Base-by-base conservation (phyloP, 2,113 vertebrate species). In the Crotalus helleri region DNA sequence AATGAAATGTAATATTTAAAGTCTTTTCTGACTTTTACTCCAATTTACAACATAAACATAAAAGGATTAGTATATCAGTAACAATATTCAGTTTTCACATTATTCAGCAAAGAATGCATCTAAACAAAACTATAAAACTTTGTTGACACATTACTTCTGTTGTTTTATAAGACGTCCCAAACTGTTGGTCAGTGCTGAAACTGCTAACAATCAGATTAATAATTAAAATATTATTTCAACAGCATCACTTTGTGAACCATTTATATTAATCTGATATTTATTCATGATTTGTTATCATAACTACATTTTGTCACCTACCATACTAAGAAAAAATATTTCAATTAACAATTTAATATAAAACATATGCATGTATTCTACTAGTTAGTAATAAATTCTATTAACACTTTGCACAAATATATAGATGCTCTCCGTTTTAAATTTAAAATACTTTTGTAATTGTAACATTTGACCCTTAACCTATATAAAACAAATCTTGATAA, bases 261-360 rank as follows among this genome's bases (percentile, higher is more conserved):
- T 5, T 39, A 89, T 89, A 33, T 29, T 85, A 89, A 29, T 10
- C 23, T 88, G 12, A 39, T 44, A 6, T 64, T 93, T 86, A 51
- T 51, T 3, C 26, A 49, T n/a, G 85, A 85, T 12, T 91, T 10
- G 17, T 81, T 90, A 12, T 21, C 33, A 85, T 26, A 4, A 44
- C 5, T 85, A 93, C 64, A 51, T 46, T 89, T 51, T 92, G 19
- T 29, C 29, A 61, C 51, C 24, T 29, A 54, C 11, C 61, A 87
- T 59, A 90, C 55, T 89, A 92, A 90, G 64, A 90, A 88, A 94
- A 92, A 74, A 39, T 6, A 91, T 19, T 54, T 88, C n/a, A 19
- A 88, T 87, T 90, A 93, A 95, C 19, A 39, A 51, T 12, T 61
- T 86, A 53, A 85, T 49, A 59, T 59, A 86, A 90, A 61, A 53